These are phyloP conservation scores for Linnaemya vulpina DNA, from an alignment of 2,888 invertebrate species.

Conservation along the genomic window DNA sequence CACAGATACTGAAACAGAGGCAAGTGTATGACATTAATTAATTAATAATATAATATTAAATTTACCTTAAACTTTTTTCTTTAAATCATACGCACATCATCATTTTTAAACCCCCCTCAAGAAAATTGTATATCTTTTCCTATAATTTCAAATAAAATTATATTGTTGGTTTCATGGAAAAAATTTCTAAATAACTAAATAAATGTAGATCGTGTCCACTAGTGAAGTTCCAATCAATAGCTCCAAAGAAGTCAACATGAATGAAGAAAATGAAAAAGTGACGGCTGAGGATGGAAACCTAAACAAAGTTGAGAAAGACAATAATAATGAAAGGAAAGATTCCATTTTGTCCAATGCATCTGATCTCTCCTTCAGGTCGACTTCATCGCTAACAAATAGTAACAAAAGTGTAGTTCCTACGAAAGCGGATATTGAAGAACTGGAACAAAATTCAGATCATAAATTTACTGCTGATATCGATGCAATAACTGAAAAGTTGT, in stretches of 20 bases:
- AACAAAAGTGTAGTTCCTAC: slow-evolving; percentile 54
- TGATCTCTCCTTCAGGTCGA: slow-evolving; percentile 77
- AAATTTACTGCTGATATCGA: slow-evolving; percentile 81
- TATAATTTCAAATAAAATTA: slow-evolving; percentile 61
- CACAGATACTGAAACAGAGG: slow-evolving; percentile 89
- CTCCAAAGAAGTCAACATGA: slow-evolving; percentile 9
- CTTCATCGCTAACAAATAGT: slow-evolving; percentile 71
- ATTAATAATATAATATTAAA: slow-evolving; percentile 74
- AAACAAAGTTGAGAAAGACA: slow-evolving; percentile 9
- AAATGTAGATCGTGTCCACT: slow-evolving; percentile 31
- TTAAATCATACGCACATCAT: slow-evolving; percentile 71
- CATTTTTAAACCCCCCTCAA: slow-evolving; percentile 37
- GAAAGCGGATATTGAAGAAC: slow-evolving; percentile 79
- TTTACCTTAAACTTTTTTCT: slow-evolving; percentile 73
- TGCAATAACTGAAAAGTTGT: slow-evolving; percentile 82
- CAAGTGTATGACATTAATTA: slow-evolving; percentile 80
- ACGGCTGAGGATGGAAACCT: not conserved
- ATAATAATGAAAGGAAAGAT: slow-evolving; percentile 45
- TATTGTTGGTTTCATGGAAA: slow-evolving; percentile 79
- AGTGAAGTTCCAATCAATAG: not conserved
- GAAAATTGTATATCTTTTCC: slow-evolving; percentile 46
- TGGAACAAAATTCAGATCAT: slow-evolving; percentile 79
- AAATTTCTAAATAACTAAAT: slow-evolving; percentile 38
- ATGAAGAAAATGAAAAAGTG: slow-evolving; percentile 18
- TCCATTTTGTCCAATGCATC: slow-evolving; percentile 74